Evolutionary conservation across 2,113 vertebrate genomes (phyloP).

Genomic region (Carassius auratus): DNA sequence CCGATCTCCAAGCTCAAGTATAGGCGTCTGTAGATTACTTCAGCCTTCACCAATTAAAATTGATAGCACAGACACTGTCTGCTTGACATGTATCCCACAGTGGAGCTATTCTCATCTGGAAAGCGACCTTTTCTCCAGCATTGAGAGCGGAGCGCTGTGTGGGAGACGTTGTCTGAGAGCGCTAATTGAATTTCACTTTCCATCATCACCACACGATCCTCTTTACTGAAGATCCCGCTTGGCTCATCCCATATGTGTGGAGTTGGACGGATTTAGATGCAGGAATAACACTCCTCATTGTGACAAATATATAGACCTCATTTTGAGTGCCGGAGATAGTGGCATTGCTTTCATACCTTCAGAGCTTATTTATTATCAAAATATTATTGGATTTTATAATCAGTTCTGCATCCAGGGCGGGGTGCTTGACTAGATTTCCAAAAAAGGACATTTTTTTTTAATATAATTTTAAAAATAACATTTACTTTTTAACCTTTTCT

Average conservation of each 20-base stretch:
- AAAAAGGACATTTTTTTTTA: too few species aligned
- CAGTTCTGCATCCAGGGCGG: background rate
- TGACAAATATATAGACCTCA: background rate
- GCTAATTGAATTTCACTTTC: slow-evolving; percentile 49
- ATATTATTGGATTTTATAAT: background rate
- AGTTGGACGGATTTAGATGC: background rate
- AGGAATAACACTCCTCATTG: slow-evolving; percentile 4
- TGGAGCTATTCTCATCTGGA: slow-evolving; percentile 29
- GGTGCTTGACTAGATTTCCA: too few species aligned
- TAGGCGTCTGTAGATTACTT: slow-evolving; percentile 25
- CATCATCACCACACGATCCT: slow-evolving; percentile 20
- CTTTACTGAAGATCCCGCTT: slow-evolving; percentile 25
- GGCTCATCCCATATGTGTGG: slow-evolving; percentile 20
- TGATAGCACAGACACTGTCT: slow-evolving; percentile 1
- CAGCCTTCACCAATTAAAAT: slow-evolving; percentile 20
- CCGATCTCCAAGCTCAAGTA: background rate
- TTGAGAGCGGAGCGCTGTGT: slow-evolving; percentile 26
- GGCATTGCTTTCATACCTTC: background rate
- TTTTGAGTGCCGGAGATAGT: background rate
- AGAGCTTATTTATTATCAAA: background rate
- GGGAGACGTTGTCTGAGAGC: slow-evolving; percentile 36
- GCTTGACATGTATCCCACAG: slow-evolving; percentile 29
- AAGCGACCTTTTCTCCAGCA: slow-evolving; percentile 32
- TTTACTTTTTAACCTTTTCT: too few species aligned
- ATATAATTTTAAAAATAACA: too few species aligned